Base-by-base conservation (phyloP, 2,888 invertebrate genomes). In the Escarpia spicata region DNA sequence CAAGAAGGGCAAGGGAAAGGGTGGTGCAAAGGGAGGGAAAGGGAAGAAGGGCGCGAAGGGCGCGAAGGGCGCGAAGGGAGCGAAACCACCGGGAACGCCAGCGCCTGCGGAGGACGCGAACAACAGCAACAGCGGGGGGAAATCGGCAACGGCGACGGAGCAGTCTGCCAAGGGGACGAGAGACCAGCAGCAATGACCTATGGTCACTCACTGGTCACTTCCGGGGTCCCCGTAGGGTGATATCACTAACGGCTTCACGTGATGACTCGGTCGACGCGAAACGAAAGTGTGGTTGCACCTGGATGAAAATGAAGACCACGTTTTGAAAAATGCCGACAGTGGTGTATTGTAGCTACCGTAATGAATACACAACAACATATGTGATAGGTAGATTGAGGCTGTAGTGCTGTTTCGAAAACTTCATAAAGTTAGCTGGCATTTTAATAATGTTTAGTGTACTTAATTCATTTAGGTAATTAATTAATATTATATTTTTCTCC, bases 21-120 rank as follows among this genome's bases (percentile, higher is more conserved):
- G 45, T 26, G 91, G 91, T 45, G 58, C 44, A 8, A 91, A 91
- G 58, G 52, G 91, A 26, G 91, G 26, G 12, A 91, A 91, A 31
- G 91, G 91, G 2, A 45, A 45, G n/a, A 91, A 91, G 9, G 91
- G 91, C 1, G 91, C 37, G 12, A 91, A 91, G n/a, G 45, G n/a
- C 10, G 45, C 12, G n/a, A 91, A 91, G 91, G 52, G 75, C 75
- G 75, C 75, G 75, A 75, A 75, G 75, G 75, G 75, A 26, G 75
- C 19, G 19, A 75, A 75, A n/a, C 75, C 75, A 26, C 75, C 75
- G 75, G 75, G 75, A 75, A 26, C 26, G 26, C 75, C 75, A 75
- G 4, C 75, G 75, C 26, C 75, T 6, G 4, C 75, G n/a, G 75
- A 75, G 4, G 75, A 75, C 75, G 75, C 26, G 4, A 75, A 75